These are phyloP conservation scores for Hirtodrosophila trivittata DNA, from an alignment of 2,888 invertebrate species.

Conservation along the genomic window DNA sequence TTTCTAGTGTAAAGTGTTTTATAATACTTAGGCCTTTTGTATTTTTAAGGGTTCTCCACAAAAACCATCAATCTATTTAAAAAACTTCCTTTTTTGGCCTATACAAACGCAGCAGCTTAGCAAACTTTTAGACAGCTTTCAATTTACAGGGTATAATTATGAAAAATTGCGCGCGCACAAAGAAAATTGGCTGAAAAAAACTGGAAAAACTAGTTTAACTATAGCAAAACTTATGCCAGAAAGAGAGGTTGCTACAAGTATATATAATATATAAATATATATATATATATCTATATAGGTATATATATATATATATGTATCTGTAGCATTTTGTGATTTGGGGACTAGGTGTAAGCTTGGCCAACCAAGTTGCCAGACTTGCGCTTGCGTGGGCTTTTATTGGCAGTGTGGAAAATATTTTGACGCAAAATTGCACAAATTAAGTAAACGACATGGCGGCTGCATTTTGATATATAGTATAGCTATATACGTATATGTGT, in stretches of 20 bases:
- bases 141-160: conserved; percentile 36
- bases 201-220: conserved; percentile 76
- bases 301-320: conserved; percentile 8
- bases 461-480: conserved; percentile 20
- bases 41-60: too few species aligned
- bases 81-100: too few species aligned
- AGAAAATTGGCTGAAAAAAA: conserved; percentile 66
- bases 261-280: conserved; percentile 3
- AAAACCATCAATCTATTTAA: too few species aligned
- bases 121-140: background rate
- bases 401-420: conserved; percentile 79
- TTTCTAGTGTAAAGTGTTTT: too few species aligned
- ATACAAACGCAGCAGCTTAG: background rate
- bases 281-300: background rate
- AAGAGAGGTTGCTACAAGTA: conserved; percentile 65
- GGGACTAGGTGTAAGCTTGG: conserved; percentile 44
- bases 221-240: conserved; percentile 40
- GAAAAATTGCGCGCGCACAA: conserved; percentile 62
- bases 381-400: conserved; percentile 76
- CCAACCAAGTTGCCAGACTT: conserved; percentile 64
- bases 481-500: conserved; percentile 5
- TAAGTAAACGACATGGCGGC: conserved; percentile 76
- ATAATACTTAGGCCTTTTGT: too few species aligned
- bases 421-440: conserved; percentile 76
- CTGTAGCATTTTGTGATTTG: conserved; percentile 32